phyloP scores from a whole-genome alignment of 2,888 invertebrate genomes.

The Phoenoteleia sp. region DNA sequence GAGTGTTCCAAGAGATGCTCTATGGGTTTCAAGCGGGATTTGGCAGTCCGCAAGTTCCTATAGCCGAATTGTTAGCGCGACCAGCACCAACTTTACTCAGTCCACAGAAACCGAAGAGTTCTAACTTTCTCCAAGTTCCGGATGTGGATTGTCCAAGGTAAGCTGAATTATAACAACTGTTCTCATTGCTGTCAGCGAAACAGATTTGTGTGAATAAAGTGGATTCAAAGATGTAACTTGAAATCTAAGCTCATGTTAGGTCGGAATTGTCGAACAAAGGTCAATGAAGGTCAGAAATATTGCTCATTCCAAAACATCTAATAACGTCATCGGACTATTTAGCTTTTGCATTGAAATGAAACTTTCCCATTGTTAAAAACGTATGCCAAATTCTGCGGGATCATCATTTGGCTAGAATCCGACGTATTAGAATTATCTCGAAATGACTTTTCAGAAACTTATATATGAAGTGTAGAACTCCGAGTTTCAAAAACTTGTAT shows the following conservation, averaged over 20 bases:
- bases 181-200: constrained; percentile 27
- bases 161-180: constrained; percentile 62
- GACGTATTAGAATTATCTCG: too few species aligned
- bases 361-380: too few species aligned
- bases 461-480: too few species aligned
- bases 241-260: too few species aligned
- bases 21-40: constrained; percentile 98
- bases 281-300: constrained; percentile 25
- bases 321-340: constrained; percentile 26
- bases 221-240: not conserved
- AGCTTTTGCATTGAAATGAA: constrained; percentile 22
- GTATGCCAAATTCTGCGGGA: too few species aligned
- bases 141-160: constrained; percentile 94
- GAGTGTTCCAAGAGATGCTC: constrained; percentile 97
- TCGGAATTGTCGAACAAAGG: too few species aligned
- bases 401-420: too few species aligned
- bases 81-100: constrained; percentile 95
- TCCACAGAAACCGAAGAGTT: constrained; percentile 95
- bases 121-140: constrained; percentile 96
- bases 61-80: constrained; percentile 94
- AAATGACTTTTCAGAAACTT: too few species aligned
- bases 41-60: constrained; percentile 97
- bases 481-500: too few species aligned
- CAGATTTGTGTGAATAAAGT: not conserved
- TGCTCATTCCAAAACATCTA: constrained; percentile 10